Evolutionary conservation across 2,797 vertebrate species (phyloP), one percentile per base, ranked within the genome.

Genomic region (Oreochromis grahami): DNA sequence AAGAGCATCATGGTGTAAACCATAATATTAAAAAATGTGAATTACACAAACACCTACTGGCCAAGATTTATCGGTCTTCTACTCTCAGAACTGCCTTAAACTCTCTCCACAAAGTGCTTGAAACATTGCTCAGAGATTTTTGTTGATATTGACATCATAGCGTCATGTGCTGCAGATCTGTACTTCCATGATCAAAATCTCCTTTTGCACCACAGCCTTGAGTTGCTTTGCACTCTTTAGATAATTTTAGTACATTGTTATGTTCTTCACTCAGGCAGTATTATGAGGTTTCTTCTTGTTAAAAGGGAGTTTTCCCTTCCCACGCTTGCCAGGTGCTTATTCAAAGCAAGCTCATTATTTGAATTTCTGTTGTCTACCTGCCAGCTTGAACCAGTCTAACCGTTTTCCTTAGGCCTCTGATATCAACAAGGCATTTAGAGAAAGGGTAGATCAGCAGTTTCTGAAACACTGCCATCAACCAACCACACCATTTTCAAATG

Each of bases 1-100:
- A 63, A 38, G 0, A 38, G 60, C 34, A 63, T n/a, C 0, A 21
- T 8, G 19, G 34, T 63, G 11, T 21, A 13, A 36, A 63, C 0
- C 19, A 38, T 63, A 36, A 36, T n/a, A 36, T n/a, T n/a, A 36
- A 60, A 60, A 63, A 36, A 63, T n/a, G 34, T 12, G 6, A 5
- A 36, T 63, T 63, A 11, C 58, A 63, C 58, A 63, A n/a, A 36
- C 32, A 63, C 29, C 2, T 60, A 60, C 10, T 12, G 32, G 4
- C 56, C 55, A 58, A 58, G 55, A 58, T 15, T 32, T 58, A 15
- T 32, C 1, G 55, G 29, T 8, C 55, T 17, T 58, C 26, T 58
- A 58, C 29, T 19, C 55, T 58, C 29, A 32, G 55, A 6, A 58
- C 55, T 58, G 55, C 55, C 55, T 10, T 58, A 32, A 58, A 32